Evolutionary conservation across 2,888 invertebrate species (phyloP), one percentile per base, ranked within the genome.

Genomic region (Epirrhoe tristata): DNA sequence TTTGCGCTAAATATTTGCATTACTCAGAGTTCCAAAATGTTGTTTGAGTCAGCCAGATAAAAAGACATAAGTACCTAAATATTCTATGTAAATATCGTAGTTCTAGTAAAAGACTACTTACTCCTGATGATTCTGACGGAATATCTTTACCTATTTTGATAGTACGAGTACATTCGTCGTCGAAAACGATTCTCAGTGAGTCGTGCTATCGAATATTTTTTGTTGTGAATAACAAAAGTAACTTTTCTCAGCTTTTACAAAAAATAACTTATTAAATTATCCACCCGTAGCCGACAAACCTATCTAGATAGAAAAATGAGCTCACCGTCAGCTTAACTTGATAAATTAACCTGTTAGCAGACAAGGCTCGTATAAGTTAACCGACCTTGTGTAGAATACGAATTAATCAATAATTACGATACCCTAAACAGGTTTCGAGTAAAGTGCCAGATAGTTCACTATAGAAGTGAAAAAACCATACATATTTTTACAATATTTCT

Each of bases 331-430:
- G 54, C 54, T 54, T 55, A 48, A 61, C 61, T 54, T 61, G 54
- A 61, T 61, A 61, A 54, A 61, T 54, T 54, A 61, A 54, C 61
- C 34, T 48, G n/a, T 55, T 54, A 61, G n/a, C n/a, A 61, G 61
- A 61, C 58, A 39, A 51, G 39, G 34, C 16, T 34, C 34, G 46
- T 5, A 46, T 53, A 60, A 14, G 17, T 17, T 34, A 53, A 46
- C 16, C 16, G 46, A 46, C 53, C 46, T 32, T 43, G 31, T 16
- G 32, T 46, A 32, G 43, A 43, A 16, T 54, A 24, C 24, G 24
- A 54, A 54, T 32, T 32, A 46, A 54, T 53, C 53, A 53, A 46
- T 46, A 24, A 54, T 54, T 32, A 46, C 34, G 53, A 46, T 46
- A 54, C 43, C 31, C 43, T n/a, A 24, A 52, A 53, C 17, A 57